These are phyloP conservation scores for Orestias chungarensis DNA, from an alignment of 2,797 vertebrate genomes.

Conservation along the genomic window DNA sequence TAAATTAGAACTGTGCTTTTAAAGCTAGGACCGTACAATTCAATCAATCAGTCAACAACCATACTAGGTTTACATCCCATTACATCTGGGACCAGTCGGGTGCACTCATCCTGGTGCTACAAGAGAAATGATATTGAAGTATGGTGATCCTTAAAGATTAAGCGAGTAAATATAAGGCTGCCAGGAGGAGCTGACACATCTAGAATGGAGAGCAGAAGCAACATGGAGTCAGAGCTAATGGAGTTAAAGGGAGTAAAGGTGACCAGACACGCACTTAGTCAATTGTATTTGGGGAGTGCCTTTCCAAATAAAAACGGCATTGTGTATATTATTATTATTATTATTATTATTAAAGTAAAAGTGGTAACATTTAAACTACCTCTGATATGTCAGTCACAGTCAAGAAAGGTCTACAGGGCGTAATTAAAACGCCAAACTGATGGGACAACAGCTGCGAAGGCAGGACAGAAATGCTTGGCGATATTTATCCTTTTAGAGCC, in stretches of 20 bases:
- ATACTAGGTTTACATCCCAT: too few species aligned
- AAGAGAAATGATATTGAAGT: too few species aligned
- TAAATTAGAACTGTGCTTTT: not conserved
- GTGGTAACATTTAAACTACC: not conserved
- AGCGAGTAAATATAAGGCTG: not conserved
- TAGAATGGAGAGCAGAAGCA: not conserved
- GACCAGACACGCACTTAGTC: not conserved
- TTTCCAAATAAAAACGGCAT: not conserved
- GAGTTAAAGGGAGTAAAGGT: not conserved
- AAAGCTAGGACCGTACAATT: too few species aligned
- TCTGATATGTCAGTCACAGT: too few species aligned
- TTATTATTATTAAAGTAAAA: slow-evolving; percentile 1
- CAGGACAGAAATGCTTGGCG: too few species aligned
- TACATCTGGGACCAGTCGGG: too few species aligned
- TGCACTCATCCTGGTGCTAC: too few species aligned
- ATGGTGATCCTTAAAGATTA: too few species aligned
- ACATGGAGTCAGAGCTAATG: not conserved
- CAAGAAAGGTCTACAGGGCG: not conserved
- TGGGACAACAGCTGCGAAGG: not conserved
- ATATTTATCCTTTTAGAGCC: too few species aligned
- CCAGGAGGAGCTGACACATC: not conserved
- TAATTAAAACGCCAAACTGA: not conserved
- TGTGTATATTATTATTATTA: too few species aligned
- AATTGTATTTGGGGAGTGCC: not conserved
- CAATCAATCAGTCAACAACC: too few species aligned